Evolutionary conservation across 2,888 invertebrate genomes (phyloP), one percentile per base, ranked within the genome.

Genomic region (Lasioglossum villosulum): DNA sequence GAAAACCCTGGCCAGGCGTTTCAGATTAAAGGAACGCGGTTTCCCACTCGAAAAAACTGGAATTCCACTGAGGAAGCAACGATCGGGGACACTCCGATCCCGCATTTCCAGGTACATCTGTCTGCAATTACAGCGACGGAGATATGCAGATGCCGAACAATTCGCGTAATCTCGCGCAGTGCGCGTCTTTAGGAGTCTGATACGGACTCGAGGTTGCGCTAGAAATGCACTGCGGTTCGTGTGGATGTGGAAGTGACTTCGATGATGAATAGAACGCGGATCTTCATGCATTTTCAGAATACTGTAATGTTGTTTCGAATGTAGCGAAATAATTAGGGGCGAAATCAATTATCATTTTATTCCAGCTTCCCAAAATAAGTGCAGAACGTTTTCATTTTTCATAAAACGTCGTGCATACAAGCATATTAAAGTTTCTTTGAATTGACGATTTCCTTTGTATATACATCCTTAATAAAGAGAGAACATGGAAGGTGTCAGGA

Each of bases 1-100:
- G 75, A 70, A 84, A 89, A 66, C 68, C 76, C 84, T 48, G 81
- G 23, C 80, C 79, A 78, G 77, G 82, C 82, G 80, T 78, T 68
- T 78, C 39, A 45, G 81, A 80, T 86, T 80, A 80, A 75, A 59
- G 56, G 34, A 30, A 80, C 81, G 83, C 56, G 78, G 84, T 85
- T 78, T 78, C 81, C 81, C n/a, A 78, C 82, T 82, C 16, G n/a
- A 48, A 34, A 34, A 34, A 66, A 66, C 34, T 34, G 82, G 56
- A 74, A 83, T 81, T 83, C 76, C 42, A 12, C 37, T 8, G 30
- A 12, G n/a, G 30, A 70, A 75, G 27, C 39, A n/a, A 27, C 70
- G 5, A 23, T 23, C n/a, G 30, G 5, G 4, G 75, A 16, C 23
- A 37, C 59, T 63, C n/a, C 34, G 66, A 8, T 66, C 66, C 34